Evolutionary conservation across 2,888 invertebrate genomes (phyloP), one percentile per base, ranked within the genome.

Genomic region (Andrena haemorrhoa): DNA sequence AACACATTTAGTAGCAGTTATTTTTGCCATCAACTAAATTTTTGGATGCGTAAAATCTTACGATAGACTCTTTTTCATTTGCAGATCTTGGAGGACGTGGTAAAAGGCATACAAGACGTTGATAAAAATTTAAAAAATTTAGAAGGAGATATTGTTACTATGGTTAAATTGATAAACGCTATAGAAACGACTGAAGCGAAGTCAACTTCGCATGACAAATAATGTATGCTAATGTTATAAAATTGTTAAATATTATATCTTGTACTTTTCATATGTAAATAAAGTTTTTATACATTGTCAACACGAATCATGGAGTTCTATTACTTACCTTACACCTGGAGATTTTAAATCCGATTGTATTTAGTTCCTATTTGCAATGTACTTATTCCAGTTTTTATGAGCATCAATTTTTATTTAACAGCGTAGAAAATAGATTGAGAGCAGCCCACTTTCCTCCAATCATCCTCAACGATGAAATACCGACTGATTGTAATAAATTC

Each of bases 401-500:
- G 31, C 41, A 8, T n/a, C 3, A 47, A 2, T 8, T 23, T 26
- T 53, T 69, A 16, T 16, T 41, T 69, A 75, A 41, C 29, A 10
- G 5, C 0, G 35, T 12, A 51, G 31, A 29, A 35, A 64, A 60
- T 33, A 47, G 23, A 56, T 66, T 65, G 16, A 49, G 35, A 8
- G 29, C 3, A 35, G 20, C 26, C 26, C 31, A 26, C 70, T 16
- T 68, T 65, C 47, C 23, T 53, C 31, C 51, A 68, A 29, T 83
- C 60, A 73, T 76, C 35, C n/a, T 65, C 49, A 26, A 76, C n/a
- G 56, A 73, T 56, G 70, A 77, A 73, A 56, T 49, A 66, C 58
- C 73, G 69, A 10, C 49, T 82, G 82, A 83, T 78, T 82, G 83
- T 64, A 71, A 61, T 69, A 41, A 41, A 41, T 41, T 69, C 60